Evolutionary conservation across 1,140 invertebrate species (phyloP).

Genomic region (Magallana ariakensis): DNA sequence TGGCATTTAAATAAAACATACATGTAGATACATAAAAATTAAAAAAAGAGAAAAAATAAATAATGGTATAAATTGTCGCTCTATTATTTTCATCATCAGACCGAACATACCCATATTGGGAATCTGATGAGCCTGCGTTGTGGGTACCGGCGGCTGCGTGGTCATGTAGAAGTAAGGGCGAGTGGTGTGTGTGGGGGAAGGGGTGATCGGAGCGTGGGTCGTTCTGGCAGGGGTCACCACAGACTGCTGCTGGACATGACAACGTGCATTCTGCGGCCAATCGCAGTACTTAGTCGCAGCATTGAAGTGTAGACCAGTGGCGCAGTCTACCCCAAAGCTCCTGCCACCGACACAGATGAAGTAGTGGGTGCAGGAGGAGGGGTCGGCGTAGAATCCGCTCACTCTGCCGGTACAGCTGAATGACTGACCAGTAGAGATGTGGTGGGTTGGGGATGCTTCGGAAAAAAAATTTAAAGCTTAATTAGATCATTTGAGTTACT

Average conservation of each 20-base stretch:
- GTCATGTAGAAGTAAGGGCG: background rate
- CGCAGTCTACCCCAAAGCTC: conserved; percentile 62
- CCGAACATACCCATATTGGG: background rate
- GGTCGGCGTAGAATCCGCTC: conserved; percentile 62
- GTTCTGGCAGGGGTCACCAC: background rate
- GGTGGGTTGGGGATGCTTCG: background rate
- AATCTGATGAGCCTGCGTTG: background rate
- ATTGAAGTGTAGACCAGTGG: conserved; percentile 65
- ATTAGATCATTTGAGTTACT: too few species aligned
- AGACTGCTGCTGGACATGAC: conserved; percentile 21
- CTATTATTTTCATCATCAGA: too few species aligned
- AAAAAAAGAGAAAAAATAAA: too few species aligned
- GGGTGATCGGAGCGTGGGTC: background rate
- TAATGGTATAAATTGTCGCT: too few species aligned
- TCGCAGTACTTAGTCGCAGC: conserved; percentile 60
- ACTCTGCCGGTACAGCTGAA: conserved; percentile 54
- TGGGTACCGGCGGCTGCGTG: background rate
- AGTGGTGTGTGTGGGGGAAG: background rate
- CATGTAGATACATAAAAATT: too few species aligned
- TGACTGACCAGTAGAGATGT: conserved; percentile 39
- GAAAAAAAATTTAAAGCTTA: too few species aligned
- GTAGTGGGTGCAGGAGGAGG: conserved; percentile 60
- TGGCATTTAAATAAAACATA: too few species aligned
- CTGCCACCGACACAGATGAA: conserved; percentile 63
- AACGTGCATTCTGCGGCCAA: conserved; percentile 60